phyloP scores from a whole-genome alignment of 2,113 vertebrate species.

The Esox niger region DNA sequence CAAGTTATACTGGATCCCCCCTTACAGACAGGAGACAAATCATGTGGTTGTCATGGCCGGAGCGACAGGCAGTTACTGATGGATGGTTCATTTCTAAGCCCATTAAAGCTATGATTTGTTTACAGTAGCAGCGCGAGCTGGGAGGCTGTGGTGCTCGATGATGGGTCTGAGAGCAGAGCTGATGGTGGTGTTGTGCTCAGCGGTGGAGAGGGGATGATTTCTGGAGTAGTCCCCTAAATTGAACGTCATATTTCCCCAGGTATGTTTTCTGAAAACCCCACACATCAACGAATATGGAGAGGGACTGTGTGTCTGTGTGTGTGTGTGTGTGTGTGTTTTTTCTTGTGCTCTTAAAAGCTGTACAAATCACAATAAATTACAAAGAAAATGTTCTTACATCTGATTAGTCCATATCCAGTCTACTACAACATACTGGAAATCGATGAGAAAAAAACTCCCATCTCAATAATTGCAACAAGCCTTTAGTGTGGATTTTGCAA shows the following conservation, averaged over 20 bases:
- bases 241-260: constrained; percentile 64
- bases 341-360: constrained; percentile 30
- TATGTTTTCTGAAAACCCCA: constrained; percentile 61
- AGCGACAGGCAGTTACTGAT: constrained; percentile 43
- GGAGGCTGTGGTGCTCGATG: neutral
- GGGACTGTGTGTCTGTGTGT: constrained; percentile 55
- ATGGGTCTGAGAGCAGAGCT: constrained; percentile 17
- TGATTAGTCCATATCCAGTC: constrained; percentile 11
- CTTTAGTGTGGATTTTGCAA: neutral
- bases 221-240: constrained; percentile 56
- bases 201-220: constrained; percentile 48
- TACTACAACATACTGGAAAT: neutral
- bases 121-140: constrained; percentile 49
- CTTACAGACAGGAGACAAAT: constrained; percentile 48
- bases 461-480: constrained; percentile 29
- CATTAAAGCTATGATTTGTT: constrained; percentile 62
- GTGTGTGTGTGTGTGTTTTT: too few relatives aligned
- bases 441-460: constrained; percentile 30
- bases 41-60: constrained; percentile 46
- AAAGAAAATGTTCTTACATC: constrained; percentile 8
- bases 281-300: constrained; percentile 47
- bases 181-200: constrained; percentile 16
- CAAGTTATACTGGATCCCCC: constrained; percentile 29
- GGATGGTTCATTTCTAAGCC: constrained; percentile 57
- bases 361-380: constrained; percentile 32